Conservation (phyloP, 2,113 vertebrate species). For the Myiopsitta monachus region DNA sequence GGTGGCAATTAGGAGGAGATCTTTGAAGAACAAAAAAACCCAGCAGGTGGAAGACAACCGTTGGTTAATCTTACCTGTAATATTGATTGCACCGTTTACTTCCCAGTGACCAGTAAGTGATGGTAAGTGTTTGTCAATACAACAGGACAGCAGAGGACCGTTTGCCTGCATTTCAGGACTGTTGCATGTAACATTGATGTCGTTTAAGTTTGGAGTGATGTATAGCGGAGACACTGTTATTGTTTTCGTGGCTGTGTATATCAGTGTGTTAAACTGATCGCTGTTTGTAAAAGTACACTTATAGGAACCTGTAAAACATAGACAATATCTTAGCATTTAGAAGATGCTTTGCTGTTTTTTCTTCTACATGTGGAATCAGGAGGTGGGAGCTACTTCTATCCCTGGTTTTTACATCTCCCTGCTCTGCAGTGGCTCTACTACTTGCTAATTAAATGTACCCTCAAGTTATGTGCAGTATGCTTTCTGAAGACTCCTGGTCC, state of each 20-base stretch:
- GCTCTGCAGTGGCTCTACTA: background rate
- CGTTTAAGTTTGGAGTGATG: background rate
- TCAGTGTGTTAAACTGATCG: background rate
- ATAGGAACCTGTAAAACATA: slow-evolving; percentile 67
- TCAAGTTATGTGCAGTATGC: background rate
- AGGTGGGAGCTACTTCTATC: background rate
- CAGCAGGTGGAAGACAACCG: background rate
- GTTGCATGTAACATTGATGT: slow-evolving; percentile 42
- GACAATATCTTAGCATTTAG: background rate
- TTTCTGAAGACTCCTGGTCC: background rate
- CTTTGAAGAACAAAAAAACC: background rate
- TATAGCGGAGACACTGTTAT: background rate
- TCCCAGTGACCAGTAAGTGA: slow-evolving; percentile 58
- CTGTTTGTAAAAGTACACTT: slow-evolving; percentile 26
- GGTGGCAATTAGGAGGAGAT: background rate
- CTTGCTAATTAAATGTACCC: background rate
- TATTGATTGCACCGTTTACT: slow-evolving; percentile 43
- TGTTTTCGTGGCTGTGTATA: background rate
- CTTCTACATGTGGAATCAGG: background rate
- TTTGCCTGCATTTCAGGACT: slow-evolving; percentile 3
- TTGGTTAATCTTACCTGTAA: slow-evolving; percentile 63
- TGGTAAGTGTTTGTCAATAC: slow-evolving; percentile 18
- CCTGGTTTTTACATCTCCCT: background rate
- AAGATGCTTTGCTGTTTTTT: background rate
- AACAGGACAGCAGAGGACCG: slow-evolving; percentile 59